Base-by-base conservation (phyloP, 2,113 vertebrate species). In the Erythrolamprus reginae region DNA sequence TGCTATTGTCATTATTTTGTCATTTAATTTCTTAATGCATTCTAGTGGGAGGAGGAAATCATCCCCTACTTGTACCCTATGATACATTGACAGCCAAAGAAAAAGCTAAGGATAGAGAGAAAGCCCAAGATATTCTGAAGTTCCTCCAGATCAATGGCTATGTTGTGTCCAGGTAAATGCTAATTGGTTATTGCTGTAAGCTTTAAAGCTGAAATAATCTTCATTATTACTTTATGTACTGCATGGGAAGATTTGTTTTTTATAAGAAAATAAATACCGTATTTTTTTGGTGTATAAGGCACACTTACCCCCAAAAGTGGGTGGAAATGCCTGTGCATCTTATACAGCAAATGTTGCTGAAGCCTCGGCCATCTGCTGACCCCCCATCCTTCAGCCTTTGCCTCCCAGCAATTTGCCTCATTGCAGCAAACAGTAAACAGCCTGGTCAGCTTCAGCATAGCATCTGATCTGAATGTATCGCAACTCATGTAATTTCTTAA, bases 91-190 rank as follows among this genome's bases (percentile, higher is more conserved):
- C 99, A 61, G 99, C 99, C 95, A 99, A 99, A 97, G 99, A 99
- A 96, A 99, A 99, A 97, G 98, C 97, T 91, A 99, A 97, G 94
- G 99, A 99, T 93, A 96, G 98, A 95, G 98, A 99, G 92, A 99
- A 98, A 96, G 98, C 99, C 42, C 98, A 99, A 93, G 99, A 99
- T 93, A 98, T 99, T 93, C 97, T 99, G 89, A 99, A 99, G 95
- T 99, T 99, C 95, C 95, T 99, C 7, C 99, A 99, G 96, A 99
- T 99, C 92, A 99, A 98, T 10, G 98, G 98, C 61, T 99, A 99
- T 91, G 97, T 96, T 7, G 98, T 98, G 13, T 98, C 98, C 91
- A 98, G 99, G 99, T 99, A 96, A 94, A 95, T 86, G 3, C 86
- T 53, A n/a, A 23, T 10, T 48, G 28, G 55, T 9, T 88, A 1